Evolutionary conservation across 23 tunicate species (phyloP).

Genomic region (Trididemnum miniatum): DNA sequence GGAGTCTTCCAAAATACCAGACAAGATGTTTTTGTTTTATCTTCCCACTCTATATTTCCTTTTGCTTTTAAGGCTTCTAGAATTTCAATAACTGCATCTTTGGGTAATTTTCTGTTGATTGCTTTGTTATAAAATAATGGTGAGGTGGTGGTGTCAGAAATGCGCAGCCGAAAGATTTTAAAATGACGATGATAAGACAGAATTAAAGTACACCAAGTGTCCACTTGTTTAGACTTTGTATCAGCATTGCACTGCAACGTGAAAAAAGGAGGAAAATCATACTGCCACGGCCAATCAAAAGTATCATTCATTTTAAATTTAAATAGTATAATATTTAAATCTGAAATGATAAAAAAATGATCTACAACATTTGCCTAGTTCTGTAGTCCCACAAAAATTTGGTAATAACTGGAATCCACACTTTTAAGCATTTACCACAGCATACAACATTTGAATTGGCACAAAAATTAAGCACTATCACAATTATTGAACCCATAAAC

Average conservation of each 20-base stretch:
- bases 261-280: constrained; percentile 93
- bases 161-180: constrained; percentile 41
- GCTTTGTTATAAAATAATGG: constrained; percentile 77
- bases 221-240: constrained; percentile 85
- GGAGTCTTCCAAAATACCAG: constrained; percentile 73
- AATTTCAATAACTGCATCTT: constrained; percentile 59
- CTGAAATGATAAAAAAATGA: too few species aligned
- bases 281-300: constrained; percentile 96
- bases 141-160: constrained; percentile 53
- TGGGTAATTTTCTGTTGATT: constrained; percentile 54
- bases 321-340: too few species aligned
- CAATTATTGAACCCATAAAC: too few species aligned
- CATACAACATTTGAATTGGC: too few species aligned
- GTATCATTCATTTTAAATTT: background rate
- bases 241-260: constrained; percentile 83
- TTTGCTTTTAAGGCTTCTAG: constrained; percentile 48
- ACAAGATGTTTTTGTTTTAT: constrained; percentile 75
- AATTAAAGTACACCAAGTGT: constrained; percentile 77
- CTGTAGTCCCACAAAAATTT: too few species aligned
- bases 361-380: too few species aligned
- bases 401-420: too few species aligned
- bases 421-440: too few species aligned
- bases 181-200: constrained; percentile 61
- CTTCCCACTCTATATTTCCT: constrained; percentile 85
- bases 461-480: too few species aligned